Percentiles rank a stretch among this genome's conserved stretches.
phyloP scores from a whole-genome alignment of 2,888 invertebrate genomes.

The Petrolisthes cinctipes region DNA sequence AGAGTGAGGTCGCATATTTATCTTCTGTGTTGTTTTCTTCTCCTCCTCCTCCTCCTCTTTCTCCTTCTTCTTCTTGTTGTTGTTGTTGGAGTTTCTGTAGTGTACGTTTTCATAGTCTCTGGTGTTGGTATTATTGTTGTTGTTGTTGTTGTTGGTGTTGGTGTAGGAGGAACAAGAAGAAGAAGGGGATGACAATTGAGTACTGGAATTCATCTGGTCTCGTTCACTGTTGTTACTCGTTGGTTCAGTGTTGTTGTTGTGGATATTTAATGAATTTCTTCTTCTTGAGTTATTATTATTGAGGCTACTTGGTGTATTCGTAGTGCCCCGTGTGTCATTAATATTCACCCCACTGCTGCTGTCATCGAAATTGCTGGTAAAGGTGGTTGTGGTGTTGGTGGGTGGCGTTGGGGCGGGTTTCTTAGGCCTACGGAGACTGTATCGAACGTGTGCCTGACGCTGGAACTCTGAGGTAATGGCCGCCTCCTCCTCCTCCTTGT shows the following conservation, averaged over 20 bases:
- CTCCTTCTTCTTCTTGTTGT: too few species aligned
- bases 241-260: too few species aligned
- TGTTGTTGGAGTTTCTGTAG: not conserved
- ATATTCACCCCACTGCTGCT: too few species aligned
- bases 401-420: conserved; percentile 40
- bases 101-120: conserved; percentile 5
- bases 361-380: too few species aligned
- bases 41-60: not conserved
- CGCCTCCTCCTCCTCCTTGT: conserved; percentile 47
- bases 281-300: too few species aligned
- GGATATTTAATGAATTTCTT: too few species aligned
- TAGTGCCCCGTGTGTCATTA: not conserved
- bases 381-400: not conserved
- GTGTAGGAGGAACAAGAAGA: too few species aligned
- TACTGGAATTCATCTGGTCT: too few species aligned
- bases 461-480: conserved; percentile 47
- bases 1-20: not conserved
- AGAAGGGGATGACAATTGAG: too few species aligned
- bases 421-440: conserved; percentile 49
- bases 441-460: conserved; percentile 54
- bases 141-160: too few species aligned
- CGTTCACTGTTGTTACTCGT: too few species aligned
- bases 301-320: too few species aligned
- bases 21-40: not conserved
- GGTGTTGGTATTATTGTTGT: not conserved